phyloP scores from a whole-genome alignment of 2,888 invertebrate species.

The Dynastes tityus region DNA sequence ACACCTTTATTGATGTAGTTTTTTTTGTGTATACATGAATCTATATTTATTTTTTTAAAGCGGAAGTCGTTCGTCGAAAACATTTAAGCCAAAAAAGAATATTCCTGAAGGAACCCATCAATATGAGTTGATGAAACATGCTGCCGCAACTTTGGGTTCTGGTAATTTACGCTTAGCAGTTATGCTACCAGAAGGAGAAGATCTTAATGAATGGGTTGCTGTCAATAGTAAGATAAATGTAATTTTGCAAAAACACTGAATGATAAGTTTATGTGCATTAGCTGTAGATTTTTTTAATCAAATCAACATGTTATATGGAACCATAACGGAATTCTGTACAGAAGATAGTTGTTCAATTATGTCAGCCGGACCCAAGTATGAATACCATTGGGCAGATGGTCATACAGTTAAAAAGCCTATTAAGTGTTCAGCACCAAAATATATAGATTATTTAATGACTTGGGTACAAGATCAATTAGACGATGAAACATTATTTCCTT shows the following conservation, averaged over 20 bases:
- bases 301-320: slow-evolving; percentile 99
- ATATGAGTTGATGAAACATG: slow-evolving; percentile 99
- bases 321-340: slow-evolving; percentile 99
- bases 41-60: slow-evolving; percentile 67
- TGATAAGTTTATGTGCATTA: slow-evolving; percentile 70
- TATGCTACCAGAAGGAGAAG: slow-evolving; percentile 98
- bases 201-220: slow-evolving; percentile 99
- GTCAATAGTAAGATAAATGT: slow-evolving; percentile 90
- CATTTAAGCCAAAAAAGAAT: slow-evolving; percentile 99
- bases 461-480: slow-evolving; percentile 99
- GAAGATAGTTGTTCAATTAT: slow-evolving; percentile 98
- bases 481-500: slow-evolving; percentile 98
- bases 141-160: slow-evolving; percentile 98
- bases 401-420: slow-evolving; percentile 98
- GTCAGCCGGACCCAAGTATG: slow-evolving; percentile 99
- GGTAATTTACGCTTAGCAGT: slow-evolving; percentile 97
- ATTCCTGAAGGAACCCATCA: slow-evolving; percentile 99
- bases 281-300: slow-evolving; percentile 99
- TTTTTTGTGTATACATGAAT: slow-evolving; percentile 48
- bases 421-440: slow-evolving; percentile 98
- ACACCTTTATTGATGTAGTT: slow-evolving; percentile 38
- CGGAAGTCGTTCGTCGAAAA: slow-evolving; percentile 94
- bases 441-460: slow-evolving; percentile 99
- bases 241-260: neutral
- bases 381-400: slow-evolving; percentile 99